Base-by-base conservation (phyloP, 1,140 invertebrate genomes). In the Drosophila pachea region DNA sequence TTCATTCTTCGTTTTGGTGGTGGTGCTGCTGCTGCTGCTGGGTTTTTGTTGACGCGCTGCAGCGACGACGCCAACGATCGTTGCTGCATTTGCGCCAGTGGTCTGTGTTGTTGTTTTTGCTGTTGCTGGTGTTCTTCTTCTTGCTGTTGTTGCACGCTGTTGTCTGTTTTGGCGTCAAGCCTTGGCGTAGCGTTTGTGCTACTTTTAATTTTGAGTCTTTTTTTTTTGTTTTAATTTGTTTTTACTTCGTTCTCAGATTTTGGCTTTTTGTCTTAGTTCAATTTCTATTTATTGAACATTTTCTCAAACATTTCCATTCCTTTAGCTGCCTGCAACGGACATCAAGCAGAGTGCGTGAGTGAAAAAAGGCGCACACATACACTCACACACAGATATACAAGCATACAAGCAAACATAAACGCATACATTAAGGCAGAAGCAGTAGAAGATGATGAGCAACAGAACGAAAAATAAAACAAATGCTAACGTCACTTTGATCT, bases 41-140 rank as follows among this genome's bases (percentile, higher is more conserved):
- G 61, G 38, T 60, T 71, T 60, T 45, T 40, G 64, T 61, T 67
- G 55, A 50, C 56, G 65, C 69, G 73, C 48, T 76, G 79, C 79
- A 83, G 79, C 79, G 79, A 83, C 79, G 78, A 84, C 78, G 76
- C 61, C 72, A 70, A 78, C 59, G 79, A 84, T 79, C 76, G 73
- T 56, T 73, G 75, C 75, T 78, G 75, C 79, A 84, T 84, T 84
- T 79, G 73, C 62, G 74, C 48, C 73, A 72, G 78, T 68, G 74
- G 67, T 56, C 64, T 47, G 50, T 68, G 58, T 50, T 50, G 8
- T 49, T 63, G 36, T 49, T 6, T 53, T 32, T 9, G 38, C 36
- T 38, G 36, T 38, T 43, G 6, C 12, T 43, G 0, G 4, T 14
- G 4, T 43, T 43, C 40, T 14, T 43, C 14, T 43, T 61, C 33